phyloP scores from a whole-genome alignment of 2,888 invertebrate species.

The Seladonia tumulorum region DNA sequence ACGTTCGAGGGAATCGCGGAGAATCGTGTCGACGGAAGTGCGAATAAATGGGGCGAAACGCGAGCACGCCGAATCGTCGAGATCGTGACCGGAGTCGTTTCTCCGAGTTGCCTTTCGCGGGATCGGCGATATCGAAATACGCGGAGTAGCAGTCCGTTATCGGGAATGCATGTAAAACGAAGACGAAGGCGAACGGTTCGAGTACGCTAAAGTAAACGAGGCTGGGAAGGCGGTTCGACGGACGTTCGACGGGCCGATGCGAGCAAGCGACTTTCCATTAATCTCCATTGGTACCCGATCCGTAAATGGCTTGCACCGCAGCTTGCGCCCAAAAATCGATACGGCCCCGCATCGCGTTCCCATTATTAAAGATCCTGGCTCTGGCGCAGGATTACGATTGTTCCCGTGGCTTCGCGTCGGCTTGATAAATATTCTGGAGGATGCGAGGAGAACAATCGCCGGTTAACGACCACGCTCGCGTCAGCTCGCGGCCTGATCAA shows the following conservation, averaged over 20 bases:
- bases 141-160: slow-evolving; percentile 13
- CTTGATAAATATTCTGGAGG: slow-evolving; percentile 69
- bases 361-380: slow-evolving; percentile 68
- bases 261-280: slow-evolving; percentile 67
- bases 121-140: slow-evolving; percentile 28
- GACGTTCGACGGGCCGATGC: neutral
- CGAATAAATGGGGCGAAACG: neutral
- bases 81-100: neutral
- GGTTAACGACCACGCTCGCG: slow-evolving; percentile 60
- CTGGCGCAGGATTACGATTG: slow-evolving; percentile 42
- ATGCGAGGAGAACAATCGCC: slow-evolving; percentile 63
- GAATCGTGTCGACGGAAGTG: neutral
- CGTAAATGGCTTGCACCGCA: slow-evolving; percentile 56
- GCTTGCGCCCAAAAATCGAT: slow-evolving; percentile 69
- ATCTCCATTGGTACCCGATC: slow-evolving; percentile 68
- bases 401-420: slow-evolving; percentile 27
- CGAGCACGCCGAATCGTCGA: neutral
- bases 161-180: slow-evolving; percentile 11
- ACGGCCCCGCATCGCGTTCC: slow-evolving; percentile 64
- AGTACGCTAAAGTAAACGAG: neutral
- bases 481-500: slow-evolving; percentile 44
- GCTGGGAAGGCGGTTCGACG: neutral
- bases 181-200: slow-evolving; percentile 2
- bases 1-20: slow-evolving; percentile 19
- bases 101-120: neutral